Evolutionary conservation across 1,140 invertebrate genomes (phyloP).

Genomic region (Tigriopus japonicus): DNA sequence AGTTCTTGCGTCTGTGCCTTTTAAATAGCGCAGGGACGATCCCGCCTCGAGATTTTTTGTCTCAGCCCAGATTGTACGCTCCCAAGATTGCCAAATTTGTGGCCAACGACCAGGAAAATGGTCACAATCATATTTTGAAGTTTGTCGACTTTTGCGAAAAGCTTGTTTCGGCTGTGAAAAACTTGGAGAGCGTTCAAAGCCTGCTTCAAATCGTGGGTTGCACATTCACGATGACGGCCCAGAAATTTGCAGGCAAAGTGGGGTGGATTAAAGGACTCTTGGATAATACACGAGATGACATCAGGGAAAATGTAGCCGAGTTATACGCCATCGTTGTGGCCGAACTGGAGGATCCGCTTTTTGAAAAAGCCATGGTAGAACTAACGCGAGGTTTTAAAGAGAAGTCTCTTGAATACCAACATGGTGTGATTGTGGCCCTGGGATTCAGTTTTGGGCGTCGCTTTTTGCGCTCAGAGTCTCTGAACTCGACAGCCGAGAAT

Average conservation of each 20-base stretch:
- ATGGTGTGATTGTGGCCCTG: slow-evolving; percentile 45
- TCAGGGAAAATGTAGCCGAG: slow-evolving; percentile 44
- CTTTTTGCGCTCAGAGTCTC: slow-evolving; percentile 24
- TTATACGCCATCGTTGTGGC: slow-evolving; percentile 45
- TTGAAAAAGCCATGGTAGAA: slow-evolving; percentile 21
- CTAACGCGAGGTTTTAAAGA: slow-evolving; percentile 22
- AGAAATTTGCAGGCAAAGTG: background rate
- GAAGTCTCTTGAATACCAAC: slow-evolving; percentile 43
- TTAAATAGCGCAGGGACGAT: background rate
- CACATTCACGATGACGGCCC: background rate
- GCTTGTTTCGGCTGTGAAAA: background rate
- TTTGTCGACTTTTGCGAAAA: slow-evolving; percentile 3
- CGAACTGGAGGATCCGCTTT: slow-evolving; percentile 24
- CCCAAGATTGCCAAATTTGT: slow-evolving; percentile 3
- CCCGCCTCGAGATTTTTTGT: background rate
- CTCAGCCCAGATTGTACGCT: slow-evolving; percentile 1
- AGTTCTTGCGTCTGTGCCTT: slow-evolving; percentile 9
- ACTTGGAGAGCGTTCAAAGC: background rate
- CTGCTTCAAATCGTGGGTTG: slow-evolving; percentile 4
- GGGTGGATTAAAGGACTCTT: slow-evolving; percentile 32
- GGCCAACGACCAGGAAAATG: background rate
- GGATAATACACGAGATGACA: slow-evolving; percentile 46
- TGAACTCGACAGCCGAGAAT: background rate
- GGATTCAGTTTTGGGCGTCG: slow-evolving; percentile 44
- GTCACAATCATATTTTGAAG: background rate